Conservation (phyloP, 2,113 vertebrate species). For the Hippocampus guttulatus region DNA sequence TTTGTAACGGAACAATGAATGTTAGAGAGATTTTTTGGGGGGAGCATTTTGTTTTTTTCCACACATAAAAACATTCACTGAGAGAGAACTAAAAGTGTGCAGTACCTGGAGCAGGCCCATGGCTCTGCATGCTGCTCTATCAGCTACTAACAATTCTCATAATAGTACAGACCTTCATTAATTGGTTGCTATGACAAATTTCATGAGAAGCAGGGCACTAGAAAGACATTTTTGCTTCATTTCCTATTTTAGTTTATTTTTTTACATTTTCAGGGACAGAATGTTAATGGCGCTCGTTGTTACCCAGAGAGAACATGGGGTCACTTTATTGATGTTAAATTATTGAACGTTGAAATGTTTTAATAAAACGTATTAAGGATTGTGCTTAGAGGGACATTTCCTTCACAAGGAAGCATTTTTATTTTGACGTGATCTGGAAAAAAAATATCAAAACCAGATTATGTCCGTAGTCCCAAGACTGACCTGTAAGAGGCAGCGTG, state of each 20-base stretch:
- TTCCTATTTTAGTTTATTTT: not conserved
- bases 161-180: constrained; percentile 2
- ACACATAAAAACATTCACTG: not conserved
- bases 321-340: no score
- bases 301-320: no score
- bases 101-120: constrained; percentile 6
- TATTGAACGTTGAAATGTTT: no score
- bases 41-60: not conserved
- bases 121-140: not conserved
- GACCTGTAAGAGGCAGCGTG: no score
- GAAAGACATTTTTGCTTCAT: constrained; percentile 5
- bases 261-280: no score
- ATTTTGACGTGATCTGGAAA: no score
- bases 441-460: no score
- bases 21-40: not conserved
- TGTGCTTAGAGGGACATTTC: no score
- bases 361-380: no score
- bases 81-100: not conserved
- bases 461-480: no score
- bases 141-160: constrained; percentile 6
- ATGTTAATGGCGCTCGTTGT: no score
- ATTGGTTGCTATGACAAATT: constrained; percentile 28
- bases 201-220: constrained; percentile 1
- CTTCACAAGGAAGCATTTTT: no score
- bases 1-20: constrained; percentile 28